Conservation (phyloP, 2,113 vertebrate genomes). For the Poicephalus meyeri region DNA sequence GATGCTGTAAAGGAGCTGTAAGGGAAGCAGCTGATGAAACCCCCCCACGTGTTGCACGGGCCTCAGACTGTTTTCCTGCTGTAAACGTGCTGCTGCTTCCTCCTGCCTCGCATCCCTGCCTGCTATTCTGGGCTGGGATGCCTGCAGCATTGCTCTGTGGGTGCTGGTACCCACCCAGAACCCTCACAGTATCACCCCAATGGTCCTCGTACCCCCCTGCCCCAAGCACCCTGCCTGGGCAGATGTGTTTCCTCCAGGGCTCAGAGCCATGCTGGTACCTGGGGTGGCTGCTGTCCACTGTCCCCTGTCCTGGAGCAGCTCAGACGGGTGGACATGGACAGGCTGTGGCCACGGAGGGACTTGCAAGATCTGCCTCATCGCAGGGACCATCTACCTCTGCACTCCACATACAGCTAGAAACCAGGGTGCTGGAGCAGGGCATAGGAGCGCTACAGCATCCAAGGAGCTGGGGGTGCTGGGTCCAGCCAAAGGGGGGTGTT, state of each 20-base stretch:
- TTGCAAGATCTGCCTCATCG: neutral
- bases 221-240: neutral
- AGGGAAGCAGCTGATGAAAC: conserved; percentile 69
- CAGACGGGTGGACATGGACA: neutral
- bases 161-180: accelerated
- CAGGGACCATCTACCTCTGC: neutral
- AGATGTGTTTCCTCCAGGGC: neutral
- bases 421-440: neutral
- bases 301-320: neutral
- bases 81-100: neutral
- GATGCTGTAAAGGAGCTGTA: conserved; percentile 44
- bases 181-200: accelerated
- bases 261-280: neutral
- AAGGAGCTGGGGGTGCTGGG: accelerated
- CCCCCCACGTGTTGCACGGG: neutral
- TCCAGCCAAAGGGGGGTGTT: accelerated
- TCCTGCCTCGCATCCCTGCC: neutral
- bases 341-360: too few species aligned
- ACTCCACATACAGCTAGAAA: neutral
- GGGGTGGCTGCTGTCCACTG: neutral
- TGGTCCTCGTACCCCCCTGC: neutral
- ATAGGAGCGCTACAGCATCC: accelerated
- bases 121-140: neutral
- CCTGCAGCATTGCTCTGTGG: accelerated
- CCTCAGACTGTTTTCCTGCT: accelerated